Percentiles rank a stretch among this genome's conserved stretches.
phyloP scores from a whole-genome alignment of 2,888 invertebrate genomes.

The Parnassius smintheus region DNA sequence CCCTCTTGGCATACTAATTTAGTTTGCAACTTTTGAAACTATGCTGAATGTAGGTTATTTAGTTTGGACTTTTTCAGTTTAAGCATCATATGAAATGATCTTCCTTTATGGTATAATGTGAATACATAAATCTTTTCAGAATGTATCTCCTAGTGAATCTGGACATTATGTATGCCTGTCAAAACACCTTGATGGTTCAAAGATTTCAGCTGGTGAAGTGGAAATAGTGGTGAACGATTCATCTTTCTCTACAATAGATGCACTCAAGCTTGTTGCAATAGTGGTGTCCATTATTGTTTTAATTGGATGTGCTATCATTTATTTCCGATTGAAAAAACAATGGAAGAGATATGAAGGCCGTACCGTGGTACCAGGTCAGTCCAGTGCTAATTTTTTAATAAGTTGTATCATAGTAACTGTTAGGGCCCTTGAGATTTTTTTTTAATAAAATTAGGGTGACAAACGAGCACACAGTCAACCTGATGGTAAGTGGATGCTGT shows the following conservation, averaged over 20 bases:
- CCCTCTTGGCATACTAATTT: no score
- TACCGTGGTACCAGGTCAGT: conserved; percentile 59
- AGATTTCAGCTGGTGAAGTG: conserved; percentile 78
- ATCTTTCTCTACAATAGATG: conserved; percentile 63
- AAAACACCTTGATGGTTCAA: conserved; percentile 74
- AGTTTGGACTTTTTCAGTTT: no score
- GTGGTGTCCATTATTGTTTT: conserved; percentile 70
- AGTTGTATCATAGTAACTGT: no score
- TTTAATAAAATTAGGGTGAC: no score
- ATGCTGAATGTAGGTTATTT: no score
- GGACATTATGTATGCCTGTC: conserved; percentile 85
- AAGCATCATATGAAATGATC: no score
- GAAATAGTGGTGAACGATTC: conserved; percentile 81
- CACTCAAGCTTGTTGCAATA: conserved; percentile 70
- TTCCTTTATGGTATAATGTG: no score
- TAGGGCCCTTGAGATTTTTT: no score
- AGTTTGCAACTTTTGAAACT: no score
- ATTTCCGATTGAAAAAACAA: conserved; percentile 64
- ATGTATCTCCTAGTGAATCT: conserved; percentile 81
- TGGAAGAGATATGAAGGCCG: conserved; percentile 70
- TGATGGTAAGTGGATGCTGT: no score
- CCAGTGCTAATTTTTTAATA: no score
- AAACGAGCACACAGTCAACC: no score
- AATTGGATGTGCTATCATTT: conserved; percentile 65
- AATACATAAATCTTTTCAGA: conserved; percentile 57